phyloP scores from a whole-genome alignment of 2,797 vertebrate species.

The Sebastes variabilis region DNA sequence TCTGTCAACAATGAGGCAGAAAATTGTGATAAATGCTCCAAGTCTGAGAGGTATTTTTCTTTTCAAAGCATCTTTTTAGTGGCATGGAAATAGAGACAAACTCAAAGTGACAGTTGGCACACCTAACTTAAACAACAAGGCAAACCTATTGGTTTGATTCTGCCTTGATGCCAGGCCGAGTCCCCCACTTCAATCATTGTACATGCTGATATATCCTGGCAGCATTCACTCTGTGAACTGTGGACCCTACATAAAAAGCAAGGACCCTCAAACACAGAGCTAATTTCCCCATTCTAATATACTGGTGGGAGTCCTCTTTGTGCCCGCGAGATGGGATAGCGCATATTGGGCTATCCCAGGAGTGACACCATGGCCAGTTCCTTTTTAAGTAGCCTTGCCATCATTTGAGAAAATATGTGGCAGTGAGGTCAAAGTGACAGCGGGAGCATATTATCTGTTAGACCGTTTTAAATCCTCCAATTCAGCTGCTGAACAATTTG shows the following conservation, averaged over 20 bases:
- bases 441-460: conserved; percentile 19
- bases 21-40: conserved; percentile 62
- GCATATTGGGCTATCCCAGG: conserved; percentile 1
- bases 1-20: conserved; percentile 40
- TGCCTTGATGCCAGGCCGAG: conserved; percentile 37
- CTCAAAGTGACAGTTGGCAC: conserved; percentile 52
- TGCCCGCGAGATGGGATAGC: not conserved
- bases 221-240: conserved; percentile 36
- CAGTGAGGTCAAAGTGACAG: not conserved
- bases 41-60: conserved; percentile 39
- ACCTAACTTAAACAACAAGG: conserved; percentile 53
- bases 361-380: conserved; percentile 9
- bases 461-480: conserved; percentile 51
- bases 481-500: conserved; percentile 47
- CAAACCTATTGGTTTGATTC: conserved; percentile 51
- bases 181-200: conserved; percentile 39
- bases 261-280: conserved; percentile 31
- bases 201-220: conserved; percentile 34
- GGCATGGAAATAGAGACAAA: conserved; percentile 29
- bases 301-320: conserved; percentile 22
- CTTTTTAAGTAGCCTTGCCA: conserved; percentile 26
- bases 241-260: conserved; percentile 23
- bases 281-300: conserved; percentile 30
- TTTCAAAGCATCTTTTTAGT: conserved; percentile 48
- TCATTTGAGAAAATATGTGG: not conserved